Percentiles rank a stretch among this genome's conserved stretches.
Evolutionary conservation across 2,113 vertebrate species (phyloP).

Genomic region (Dromiciops gliroides): DNA sequence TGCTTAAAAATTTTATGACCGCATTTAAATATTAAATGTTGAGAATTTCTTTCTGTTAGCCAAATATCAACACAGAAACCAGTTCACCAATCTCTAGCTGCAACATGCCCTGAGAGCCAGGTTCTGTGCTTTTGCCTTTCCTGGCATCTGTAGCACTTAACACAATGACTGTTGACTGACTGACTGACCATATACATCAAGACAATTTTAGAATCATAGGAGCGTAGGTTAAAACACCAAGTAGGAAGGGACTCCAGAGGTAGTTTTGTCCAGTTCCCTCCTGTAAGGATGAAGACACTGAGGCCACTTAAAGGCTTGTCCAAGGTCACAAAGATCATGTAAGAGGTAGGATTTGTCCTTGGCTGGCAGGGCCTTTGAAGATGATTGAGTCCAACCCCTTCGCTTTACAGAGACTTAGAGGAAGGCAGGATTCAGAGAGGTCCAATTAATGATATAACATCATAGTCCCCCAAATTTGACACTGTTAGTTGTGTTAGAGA

Average conservation of each 20-base stretch:
- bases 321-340: neutral
- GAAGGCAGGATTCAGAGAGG: neutral
- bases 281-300: neutral
- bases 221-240: constrained; percentile 42
- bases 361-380: neutral
- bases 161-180: neutral
- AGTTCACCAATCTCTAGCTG: constrained; percentile 42
- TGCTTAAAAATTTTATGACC: neutral
- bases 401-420: neutral
- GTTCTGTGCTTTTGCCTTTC: neutral
- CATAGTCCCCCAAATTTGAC: neutral
- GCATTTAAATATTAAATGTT: constrained; percentile 11
- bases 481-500: neutral
- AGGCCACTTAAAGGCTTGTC: neutral
- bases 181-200: constrained; percentile 18
- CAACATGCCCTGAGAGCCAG: constrained; percentile 47
- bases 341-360: neutral
- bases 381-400: neutral
- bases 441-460: neutral
- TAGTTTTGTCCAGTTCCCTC: neutral
- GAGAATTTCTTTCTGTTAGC: neutral
- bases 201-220: constrained; percentile 32
- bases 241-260: neutral
- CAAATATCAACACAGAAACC: constrained; percentile 10
- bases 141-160: neutral